Percentiles rank a stretch among this genome's conserved stretches.
These are phyloP conservation scores for Cuniculus paca DNA, from an alignment of 2,797 vertebrate species.

Conservation along the genomic window DNA sequence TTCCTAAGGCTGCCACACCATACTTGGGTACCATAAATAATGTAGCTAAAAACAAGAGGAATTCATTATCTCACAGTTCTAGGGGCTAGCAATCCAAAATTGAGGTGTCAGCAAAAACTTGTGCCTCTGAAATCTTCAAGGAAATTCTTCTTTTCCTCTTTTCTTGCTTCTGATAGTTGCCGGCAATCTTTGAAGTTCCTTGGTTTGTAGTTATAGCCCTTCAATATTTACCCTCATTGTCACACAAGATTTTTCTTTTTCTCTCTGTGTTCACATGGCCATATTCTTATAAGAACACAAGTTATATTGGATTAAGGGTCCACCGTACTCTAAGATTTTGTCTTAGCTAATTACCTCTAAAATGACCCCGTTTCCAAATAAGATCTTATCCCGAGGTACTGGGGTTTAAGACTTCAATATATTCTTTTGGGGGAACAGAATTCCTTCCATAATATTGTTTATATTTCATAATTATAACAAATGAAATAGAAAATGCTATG, in stretches of 20 bases:
- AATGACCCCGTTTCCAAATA: not conserved
- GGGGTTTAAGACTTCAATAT: not conserved
- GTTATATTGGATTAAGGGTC: not conserved
- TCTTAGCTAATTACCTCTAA: not conserved
- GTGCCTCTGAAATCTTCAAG: not conserved
- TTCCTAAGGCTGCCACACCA: not conserved
- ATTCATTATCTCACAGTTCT: not conserved
- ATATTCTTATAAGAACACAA: not conserved
- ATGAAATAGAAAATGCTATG: not conserved
- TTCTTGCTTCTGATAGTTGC: not conserved
- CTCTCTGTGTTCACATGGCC: not conserved
- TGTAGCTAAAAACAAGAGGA: not conserved
- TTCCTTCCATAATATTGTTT: conserved; percentile 22
- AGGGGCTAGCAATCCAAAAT: not conserved
- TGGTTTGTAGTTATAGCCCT: not conserved
- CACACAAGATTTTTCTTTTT: not conserved
- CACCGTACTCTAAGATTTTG: not conserved
- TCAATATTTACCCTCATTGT: not conserved
- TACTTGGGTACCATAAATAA: not conserved
- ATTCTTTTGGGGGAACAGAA: not conserved
- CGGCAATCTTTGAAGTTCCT: not conserved
- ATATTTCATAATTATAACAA: not conserved
- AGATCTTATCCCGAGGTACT: not conserved
- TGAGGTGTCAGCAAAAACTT: not conserved
- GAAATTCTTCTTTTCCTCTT: not conserved